phyloP scores from a whole-genome alignment of 2,888 invertebrate genomes.

The Xestia sexstrigata region DNA sequence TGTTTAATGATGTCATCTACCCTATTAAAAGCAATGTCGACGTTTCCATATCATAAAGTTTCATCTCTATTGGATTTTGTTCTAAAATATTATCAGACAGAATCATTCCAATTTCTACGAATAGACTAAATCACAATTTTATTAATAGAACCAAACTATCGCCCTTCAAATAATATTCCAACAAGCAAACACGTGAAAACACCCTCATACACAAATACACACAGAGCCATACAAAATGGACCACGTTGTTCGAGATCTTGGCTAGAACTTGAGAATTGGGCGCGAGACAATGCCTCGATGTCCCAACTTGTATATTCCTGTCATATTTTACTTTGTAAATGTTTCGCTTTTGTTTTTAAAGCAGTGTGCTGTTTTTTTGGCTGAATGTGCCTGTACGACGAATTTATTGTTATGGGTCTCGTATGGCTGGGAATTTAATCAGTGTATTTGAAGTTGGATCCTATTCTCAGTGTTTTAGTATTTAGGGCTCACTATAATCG shows the following conservation, averaged over 20 bases:
- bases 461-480: slow-evolving; percentile 2
- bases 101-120: background rate
- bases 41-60: background rate
- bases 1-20: too few species aligned
- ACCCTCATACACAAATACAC: slow-evolving; percentile 19
- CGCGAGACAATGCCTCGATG: slow-evolving; percentile 71
- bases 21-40: background rate
- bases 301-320: slow-evolving; percentile 47
- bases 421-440: slow-evolving; percentile 10
- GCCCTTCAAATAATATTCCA: slow-evolving; percentile 11
- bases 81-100: background rate
- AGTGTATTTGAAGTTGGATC: background rate
- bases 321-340: slow-evolving; percentile 67
- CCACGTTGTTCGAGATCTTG: slow-evolving; percentile 53
- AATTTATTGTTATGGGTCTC: slow-evolving; percentile 36
- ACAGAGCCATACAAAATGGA: slow-evolving; percentile 41
- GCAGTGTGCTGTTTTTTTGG: slow-evolving; percentile 39
- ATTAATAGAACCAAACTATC: background rate
- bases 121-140: background rate
- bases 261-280: slow-evolving; percentile 70
- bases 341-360: slow-evolving; percentile 59
- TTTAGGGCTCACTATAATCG: background rate
- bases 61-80: background rate
- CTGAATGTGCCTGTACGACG: slow-evolving; percentile 1
- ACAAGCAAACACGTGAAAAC: slow-evolving; percentile 1